Evolutionary conservation across 1,140 invertebrate species (phyloP), one percentile per base, ranked within the genome.

Genomic region (Nautilus pompilius): DNA sequence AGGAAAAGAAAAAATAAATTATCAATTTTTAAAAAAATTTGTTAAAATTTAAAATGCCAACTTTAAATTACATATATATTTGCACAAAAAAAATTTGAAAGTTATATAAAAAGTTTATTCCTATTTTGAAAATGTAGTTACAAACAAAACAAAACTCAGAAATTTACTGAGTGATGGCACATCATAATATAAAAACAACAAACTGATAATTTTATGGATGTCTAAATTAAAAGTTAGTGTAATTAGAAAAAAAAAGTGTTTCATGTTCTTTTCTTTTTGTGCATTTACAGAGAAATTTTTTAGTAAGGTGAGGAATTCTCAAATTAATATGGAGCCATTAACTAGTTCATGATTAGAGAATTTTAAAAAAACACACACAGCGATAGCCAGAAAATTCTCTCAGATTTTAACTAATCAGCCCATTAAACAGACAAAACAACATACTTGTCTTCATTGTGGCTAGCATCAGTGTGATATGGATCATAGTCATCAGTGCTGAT

Each of bases 401-500:
- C n/a, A 13, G 8, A 13, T 41, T 41, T n/a, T 41, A 41, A 72
- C 29, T 72, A 76, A 5, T 59, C 33, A 8, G 70, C 67, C 48
- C 78, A 45, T 22, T 72, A 65, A 28, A 75, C 45, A 34, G 74
- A 62, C 2, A 67, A 58, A 20, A 58, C 65, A 13, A 51, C 66
- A 73, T 74, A 78, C 72, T 60, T 54, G n/a, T 67, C 66, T 26
- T 72, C 62, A 62, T 82, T 81, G 48, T 71, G 48, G 33, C 53
- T 72, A 41, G 67, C 62, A 51, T 81, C 69, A 15, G 78, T 81
- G 33, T 67, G 48, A 58, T 73, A 77, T 0, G 80, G 79, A 60
- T 79, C 79, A 68, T 80, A 82, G 60, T 82, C 81, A 74, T 80
- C 78, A 29, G 80, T 82, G 26, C 72, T 73, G 41, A 82, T 78